phyloP scores from a whole-genome alignment of 2,888 invertebrate species.

The Trilocha varians region DNA sequence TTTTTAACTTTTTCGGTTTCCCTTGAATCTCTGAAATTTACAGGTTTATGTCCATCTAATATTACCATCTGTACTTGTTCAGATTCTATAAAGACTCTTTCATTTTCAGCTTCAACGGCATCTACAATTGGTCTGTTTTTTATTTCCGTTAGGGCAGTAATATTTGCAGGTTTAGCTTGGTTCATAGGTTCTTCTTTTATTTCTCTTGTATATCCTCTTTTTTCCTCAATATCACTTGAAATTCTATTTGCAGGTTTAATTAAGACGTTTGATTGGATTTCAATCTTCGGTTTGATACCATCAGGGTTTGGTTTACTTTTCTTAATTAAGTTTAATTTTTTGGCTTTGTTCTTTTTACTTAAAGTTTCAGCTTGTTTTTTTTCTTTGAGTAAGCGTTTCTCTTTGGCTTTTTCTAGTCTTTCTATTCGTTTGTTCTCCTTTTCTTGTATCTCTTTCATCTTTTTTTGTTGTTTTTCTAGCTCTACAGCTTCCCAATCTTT shows the following conservation, averaged over 20 bases:
- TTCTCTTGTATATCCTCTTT: slow-evolving; percentile 13
- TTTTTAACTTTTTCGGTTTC: slow-evolving; percentile 14
- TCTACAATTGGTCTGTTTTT: slow-evolving; percentile 17
- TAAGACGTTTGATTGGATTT: slow-evolving; percentile 14
- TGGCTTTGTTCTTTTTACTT: slow-evolving; percentile 14
- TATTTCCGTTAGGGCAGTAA: slow-evolving; percentile 15
- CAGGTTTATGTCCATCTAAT: slow-evolving; percentile 14
- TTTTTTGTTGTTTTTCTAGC: slow-evolving; percentile 17
- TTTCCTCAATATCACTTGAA: slow-evolving; percentile 12
- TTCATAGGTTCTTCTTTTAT: slow-evolving; percentile 14
- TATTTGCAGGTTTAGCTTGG: slow-evolving; percentile 17
- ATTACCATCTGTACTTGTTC: slow-evolving; percentile 15
- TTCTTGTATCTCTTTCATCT: slow-evolving; percentile 15
- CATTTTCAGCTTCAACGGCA: slow-evolving; percentile 4
- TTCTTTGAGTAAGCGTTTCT: slow-evolving; percentile 13
- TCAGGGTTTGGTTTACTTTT: slow-evolving; percentile 15
- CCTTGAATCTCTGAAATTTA: slow-evolving; percentile 13
- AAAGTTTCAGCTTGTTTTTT: slow-evolving; percentile 15
- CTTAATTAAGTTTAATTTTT: slow-evolving; percentile 12
- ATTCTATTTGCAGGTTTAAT: slow-evolving; percentile 14
- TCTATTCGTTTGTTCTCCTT: slow-evolving; percentile 15
- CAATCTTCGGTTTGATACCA: slow-evolving; percentile 13
- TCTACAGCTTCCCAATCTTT: slow-evolving; percentile 17
- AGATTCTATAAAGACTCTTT: slow-evolving; percentile 9
- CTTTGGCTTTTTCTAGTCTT: slow-evolving; percentile 15